A percentile compares a stretch with the other conserved stretches of the same genome.
phyloP scores from a whole-genome alignment of 2,888 invertebrate genomes.

The Gymnocheta viridis region DNA sequence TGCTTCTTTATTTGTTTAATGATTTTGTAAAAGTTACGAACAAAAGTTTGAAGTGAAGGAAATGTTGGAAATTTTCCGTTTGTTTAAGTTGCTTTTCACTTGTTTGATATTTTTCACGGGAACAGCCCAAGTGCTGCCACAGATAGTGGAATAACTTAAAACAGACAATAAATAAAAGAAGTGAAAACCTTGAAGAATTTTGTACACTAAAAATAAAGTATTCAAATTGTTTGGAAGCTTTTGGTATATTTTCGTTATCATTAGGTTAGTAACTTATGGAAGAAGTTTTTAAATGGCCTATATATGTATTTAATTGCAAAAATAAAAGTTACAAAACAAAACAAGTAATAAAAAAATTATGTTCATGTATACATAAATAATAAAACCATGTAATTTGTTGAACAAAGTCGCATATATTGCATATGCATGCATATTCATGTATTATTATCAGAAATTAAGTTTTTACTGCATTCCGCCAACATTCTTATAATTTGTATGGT shows the following conservation, averaged over 20 bases:
- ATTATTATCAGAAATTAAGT: too few species aligned
- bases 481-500: not conserved
- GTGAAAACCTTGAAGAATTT: conserved; percentile 8
- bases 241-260: not conserved
- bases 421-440: too few species aligned
- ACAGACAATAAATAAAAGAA: not conserved
- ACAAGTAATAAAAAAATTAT: too few species aligned
- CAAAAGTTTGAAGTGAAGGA: conserved; percentile 15
- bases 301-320: too few species aligned
- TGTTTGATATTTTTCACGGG: conserved; percentile 20
- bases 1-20: conserved; percentile 1
- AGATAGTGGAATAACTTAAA: conserved; percentile 34
- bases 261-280: not conserved
- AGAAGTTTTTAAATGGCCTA: not conserved
- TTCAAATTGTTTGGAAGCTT: not conserved
- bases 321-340: too few species aligned
- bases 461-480: too few species aligned
- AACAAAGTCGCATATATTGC: too few species aligned
- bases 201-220: not conserved
- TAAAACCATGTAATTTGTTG: too few species aligned
- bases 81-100: not conserved
- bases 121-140: conserved; percentile 46
- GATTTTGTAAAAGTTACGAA: not conserved
- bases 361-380: too few species aligned
- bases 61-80: conserved; percentile 33